Evolutionary conservation across 2,113 vertebrate genomes (phyloP), one percentile per base, ranked within the genome.

Genomic region (Himantopus leucocephalus): DNA sequence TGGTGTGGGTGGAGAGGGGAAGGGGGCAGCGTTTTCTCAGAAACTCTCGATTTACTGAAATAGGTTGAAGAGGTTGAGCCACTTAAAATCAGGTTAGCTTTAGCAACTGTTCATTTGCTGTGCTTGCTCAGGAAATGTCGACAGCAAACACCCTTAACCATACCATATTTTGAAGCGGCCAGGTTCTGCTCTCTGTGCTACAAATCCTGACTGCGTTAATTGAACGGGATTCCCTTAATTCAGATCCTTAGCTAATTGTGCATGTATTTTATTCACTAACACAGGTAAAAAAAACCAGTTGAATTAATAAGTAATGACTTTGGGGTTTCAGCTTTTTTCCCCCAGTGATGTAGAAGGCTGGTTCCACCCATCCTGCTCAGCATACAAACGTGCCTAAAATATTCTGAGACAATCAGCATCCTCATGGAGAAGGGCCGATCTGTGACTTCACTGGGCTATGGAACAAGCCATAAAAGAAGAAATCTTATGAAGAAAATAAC

Each of bases 11-110:
- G 39, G n/a, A 82, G 37, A 3, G 56, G 73, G 77, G 66, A 93
- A 73, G 63, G 47, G 55, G 68, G n/a, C 58, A 84, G 5, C 1
- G 3, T 62, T 96, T 96, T 94, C 93, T 91, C 94, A 92, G 95
- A 95, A 96, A 30, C 55, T 83, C 62, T 85, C 6, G 0, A 39
- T 96, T 96, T 96, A 90, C 86, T 95, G 95, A 94, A 94, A 96
- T 37, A 89, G 74, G 86, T 82, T 95, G 62, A 94, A 95, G 86
- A 90, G 91, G 66, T 59, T 94, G 77, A 95, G 63, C 89, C 85
- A 55, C 67, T 90, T 85, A 55, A 92, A 95, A 92, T 95, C 74
- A 70, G 50, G 71, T 96, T 94, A 96, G 58, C 66, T 91, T 76
- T 62, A 79, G 89, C 18, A 58, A 77, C 85, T 35, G 21, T 58